Conservation (phyloP, 2,113 vertebrate genomes). For the Jaculus jaculus region DNA sequence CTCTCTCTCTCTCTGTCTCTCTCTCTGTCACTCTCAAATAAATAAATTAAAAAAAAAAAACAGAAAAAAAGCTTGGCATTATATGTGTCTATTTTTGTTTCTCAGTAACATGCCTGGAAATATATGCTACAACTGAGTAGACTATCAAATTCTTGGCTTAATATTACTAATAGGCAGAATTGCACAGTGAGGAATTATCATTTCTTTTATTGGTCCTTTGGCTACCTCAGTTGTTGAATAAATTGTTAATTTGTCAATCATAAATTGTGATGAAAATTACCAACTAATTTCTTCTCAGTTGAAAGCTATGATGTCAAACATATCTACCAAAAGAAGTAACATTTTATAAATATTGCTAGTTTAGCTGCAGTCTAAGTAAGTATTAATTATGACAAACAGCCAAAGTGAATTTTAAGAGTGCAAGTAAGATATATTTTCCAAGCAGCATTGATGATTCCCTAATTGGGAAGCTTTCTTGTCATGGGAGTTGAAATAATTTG, state of each 20-base stretch:
- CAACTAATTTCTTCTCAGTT: too few species aligned
- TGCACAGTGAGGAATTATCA: too few species aligned
- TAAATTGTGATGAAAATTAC: too few species aligned
- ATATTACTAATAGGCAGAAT: neutral
- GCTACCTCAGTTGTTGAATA: conserved; percentile 7
- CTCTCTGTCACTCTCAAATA: too few species aligned
- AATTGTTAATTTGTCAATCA: too few species aligned
- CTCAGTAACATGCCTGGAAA: conserved; percentile 4
- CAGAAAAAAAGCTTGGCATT: too few species aligned
- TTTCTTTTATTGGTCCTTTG: neutral
- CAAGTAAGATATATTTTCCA: conserved; percentile 31
- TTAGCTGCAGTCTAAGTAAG: conserved; percentile 42
- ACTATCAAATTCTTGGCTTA: conserved; percentile 23
- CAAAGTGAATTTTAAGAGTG: conserved; percentile 63
- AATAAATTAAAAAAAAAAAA: too few species aligned
- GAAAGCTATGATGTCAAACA: too few species aligned
- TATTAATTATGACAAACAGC: conserved; percentile 31
- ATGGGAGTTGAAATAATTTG: neutral
- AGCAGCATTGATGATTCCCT: conserved; percentile 38
- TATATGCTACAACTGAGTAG: neutral
- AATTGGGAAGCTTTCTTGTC: conserved; percentile 21
- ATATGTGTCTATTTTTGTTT: neutral
- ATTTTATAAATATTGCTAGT: conserved; percentile 57
- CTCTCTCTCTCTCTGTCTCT: too few species aligned
- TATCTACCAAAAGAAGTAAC: too few species aligned